Percentiles rank a stretch among this genome's conserved stretches.
These are phyloP conservation scores for Caenorhabditis wallacei DNA, from an alignment of 2,888 invertebrate species.

Conservation along the genomic window DNA sequence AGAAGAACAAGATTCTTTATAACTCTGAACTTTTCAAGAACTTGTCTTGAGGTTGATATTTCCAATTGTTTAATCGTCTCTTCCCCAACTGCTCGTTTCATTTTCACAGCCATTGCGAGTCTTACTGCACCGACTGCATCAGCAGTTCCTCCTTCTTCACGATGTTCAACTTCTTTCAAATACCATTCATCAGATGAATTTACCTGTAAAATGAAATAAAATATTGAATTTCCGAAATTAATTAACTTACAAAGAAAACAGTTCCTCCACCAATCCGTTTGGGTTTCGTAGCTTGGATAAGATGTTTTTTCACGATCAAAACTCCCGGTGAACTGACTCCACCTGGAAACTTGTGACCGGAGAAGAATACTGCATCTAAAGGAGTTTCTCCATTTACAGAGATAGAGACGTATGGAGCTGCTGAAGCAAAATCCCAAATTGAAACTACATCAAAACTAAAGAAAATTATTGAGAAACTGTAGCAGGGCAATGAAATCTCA, in stretches of 20 bases:
- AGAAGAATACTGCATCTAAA: conserved; percentile 93
- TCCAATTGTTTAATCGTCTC: conserved; percentile 87
- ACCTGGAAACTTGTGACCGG: conserved; percentile 93
- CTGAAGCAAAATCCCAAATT: conserved; percentile 93
- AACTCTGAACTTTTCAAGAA: neutral
- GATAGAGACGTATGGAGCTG: conserved; percentile 89
- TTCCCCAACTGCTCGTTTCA: conserved; percentile 90
- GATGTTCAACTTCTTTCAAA: conserved; percentile 84
- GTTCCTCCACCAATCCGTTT: conserved; percentile 86
- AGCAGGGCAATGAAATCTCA: conserved; percentile 79
- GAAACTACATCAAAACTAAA: conserved; percentile 88
- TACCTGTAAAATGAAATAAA: conserved; percentile 47
- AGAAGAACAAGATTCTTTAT: conserved; percentile 33
- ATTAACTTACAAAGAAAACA: conserved; percentile 85
- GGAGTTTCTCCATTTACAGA: conserved; percentile 92
- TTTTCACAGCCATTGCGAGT: conserved; percentile 91
- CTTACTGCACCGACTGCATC: conserved; percentile 87
- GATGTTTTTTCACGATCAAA: conserved; percentile 87
- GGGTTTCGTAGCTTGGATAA: conserved; percentile 86
- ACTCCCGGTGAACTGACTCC: conserved; percentile 92
- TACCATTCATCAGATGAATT: conserved; percentile 85
- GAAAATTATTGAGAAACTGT: conserved; percentile 2
- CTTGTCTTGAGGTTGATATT: neutral
- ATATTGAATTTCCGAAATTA: neutral
- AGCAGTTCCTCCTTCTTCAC: conserved; percentile 76